phyloP scores from a whole-genome alignment of 2,113 vertebrate genomes.

The Promerops cafer region DNA sequence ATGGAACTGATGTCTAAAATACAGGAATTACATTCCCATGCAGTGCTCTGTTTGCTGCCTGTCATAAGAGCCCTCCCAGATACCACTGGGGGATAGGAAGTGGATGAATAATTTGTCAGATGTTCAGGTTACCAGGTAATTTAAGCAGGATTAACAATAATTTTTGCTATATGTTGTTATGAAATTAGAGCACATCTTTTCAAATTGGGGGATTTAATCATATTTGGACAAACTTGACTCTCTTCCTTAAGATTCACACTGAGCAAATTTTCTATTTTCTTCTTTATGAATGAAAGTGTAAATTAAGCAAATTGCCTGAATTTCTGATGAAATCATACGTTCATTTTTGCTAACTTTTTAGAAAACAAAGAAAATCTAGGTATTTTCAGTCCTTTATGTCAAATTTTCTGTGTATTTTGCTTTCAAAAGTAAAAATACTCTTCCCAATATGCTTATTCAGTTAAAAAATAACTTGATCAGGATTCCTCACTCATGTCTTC shows the following conservation, averaged over 20 bases:
- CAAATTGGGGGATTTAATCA: background rate
- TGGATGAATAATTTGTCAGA: background rate
- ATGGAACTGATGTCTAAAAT: accelerated
- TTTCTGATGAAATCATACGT: background rate
- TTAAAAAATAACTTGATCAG: background rate
- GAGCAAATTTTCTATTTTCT: background rate
- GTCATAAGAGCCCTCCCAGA: background rate
- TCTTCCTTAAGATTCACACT: background rate
- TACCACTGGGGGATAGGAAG: background rate
- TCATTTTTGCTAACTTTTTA: background rate
- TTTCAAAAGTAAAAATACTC: background rate
- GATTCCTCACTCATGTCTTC: background rate
- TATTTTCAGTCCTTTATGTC: background rate
- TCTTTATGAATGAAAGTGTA: background rate
- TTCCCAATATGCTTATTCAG: background rate
- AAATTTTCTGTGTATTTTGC: background rate
- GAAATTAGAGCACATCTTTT: background rate
- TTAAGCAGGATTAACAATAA: background rate
- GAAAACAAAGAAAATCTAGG: background rate
- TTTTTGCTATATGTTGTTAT: background rate
- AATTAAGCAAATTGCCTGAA: background rate
- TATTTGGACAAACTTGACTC: background rate
- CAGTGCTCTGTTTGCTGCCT: background rate
- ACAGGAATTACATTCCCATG: background rate
- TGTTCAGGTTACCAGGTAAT: background rate